These are phyloP conservation scores for Caenorhabditis macrosperma DNA, from an alignment of 2,888 invertebrate species.

Conservation along the genomic window DNA sequence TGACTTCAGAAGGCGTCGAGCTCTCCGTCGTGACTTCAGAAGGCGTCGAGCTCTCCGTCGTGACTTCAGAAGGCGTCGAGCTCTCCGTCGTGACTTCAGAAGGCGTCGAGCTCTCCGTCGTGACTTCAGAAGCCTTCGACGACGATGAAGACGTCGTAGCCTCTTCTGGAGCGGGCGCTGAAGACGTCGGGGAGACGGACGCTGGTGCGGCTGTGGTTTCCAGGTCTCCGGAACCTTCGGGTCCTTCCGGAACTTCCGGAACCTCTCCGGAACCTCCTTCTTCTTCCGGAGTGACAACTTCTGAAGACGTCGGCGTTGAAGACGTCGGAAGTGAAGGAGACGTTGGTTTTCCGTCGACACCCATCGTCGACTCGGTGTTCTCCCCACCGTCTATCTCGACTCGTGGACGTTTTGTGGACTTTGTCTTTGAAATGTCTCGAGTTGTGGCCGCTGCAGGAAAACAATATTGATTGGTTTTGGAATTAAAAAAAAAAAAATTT, in stretches of 20 bases:
- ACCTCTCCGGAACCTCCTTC: background rate
- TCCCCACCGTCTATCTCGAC: conserved; percentile 57
- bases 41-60: background rate
- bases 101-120: background rate
- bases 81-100: too few relatives aligned
- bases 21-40: background rate
- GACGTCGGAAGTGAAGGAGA: conserved; percentile 1
- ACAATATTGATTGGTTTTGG: background rate
- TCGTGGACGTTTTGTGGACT: conserved; percentile 36
- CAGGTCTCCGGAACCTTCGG: background rate
- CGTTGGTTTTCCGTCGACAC: conserved; percentile 31
- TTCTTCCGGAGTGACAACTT: background rate
- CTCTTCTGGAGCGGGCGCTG: background rate
- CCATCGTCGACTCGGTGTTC: conserved; percentile 35
- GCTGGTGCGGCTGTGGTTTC: background rate
- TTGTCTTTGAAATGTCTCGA: conserved; percentile 43
- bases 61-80: background rate
- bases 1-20: background rate
- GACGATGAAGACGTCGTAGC: background rate
- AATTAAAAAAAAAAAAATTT: too few relatives aligned
- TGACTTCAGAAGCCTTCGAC: background rate
- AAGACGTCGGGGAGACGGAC: too few relatives aligned
- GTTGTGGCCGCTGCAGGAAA: conserved; percentile 53
- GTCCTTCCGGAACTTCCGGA: too few relatives aligned
- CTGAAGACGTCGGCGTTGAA: conserved; percentile 4